Conservation (phyloP, 2,113 vertebrate genomes). For the Mionectes macconnelli region DNA sequence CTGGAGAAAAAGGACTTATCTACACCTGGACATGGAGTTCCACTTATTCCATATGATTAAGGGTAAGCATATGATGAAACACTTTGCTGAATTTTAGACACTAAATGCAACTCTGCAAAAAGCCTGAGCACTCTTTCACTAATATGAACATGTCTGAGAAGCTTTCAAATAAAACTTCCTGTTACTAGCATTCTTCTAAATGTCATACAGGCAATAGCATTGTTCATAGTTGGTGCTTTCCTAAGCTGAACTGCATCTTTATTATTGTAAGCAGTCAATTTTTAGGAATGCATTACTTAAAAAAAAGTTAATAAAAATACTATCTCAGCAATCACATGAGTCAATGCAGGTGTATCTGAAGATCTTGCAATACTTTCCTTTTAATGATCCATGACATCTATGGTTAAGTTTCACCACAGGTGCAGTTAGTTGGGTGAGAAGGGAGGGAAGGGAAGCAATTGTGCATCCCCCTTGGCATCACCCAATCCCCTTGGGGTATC, state of each 20-base stretch:
- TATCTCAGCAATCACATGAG: background rate
- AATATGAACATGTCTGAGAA: background rate
- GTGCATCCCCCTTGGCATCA: background rate
- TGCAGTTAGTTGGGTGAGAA: background rate
- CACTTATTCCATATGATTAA: background rate
- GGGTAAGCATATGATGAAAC: background rate
- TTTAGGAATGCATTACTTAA: background rate
- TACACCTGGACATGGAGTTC: background rate
- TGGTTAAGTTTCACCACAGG: background rate
- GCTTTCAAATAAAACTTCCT: background rate
- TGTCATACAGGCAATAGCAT: background rate
- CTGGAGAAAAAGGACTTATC: background rate
- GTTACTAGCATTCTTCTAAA: background rate
- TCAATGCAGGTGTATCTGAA: background rate
- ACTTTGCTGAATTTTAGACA: background rate
- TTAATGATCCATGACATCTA: rapidly evolving
- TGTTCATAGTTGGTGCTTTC: background rate
- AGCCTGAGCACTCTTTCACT: background rate
- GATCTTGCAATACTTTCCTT: background rate
- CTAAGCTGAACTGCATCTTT: background rate
- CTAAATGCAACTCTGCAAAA: background rate
- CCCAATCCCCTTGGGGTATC: no score
- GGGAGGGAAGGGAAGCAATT: background rate
- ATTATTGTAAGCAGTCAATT: background rate
- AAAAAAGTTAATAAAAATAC: background rate